These are phyloP conservation scores for Desoria tigrina DNA, from an alignment of 2,888 invertebrate species.

Conservation along the genomic window DNA sequence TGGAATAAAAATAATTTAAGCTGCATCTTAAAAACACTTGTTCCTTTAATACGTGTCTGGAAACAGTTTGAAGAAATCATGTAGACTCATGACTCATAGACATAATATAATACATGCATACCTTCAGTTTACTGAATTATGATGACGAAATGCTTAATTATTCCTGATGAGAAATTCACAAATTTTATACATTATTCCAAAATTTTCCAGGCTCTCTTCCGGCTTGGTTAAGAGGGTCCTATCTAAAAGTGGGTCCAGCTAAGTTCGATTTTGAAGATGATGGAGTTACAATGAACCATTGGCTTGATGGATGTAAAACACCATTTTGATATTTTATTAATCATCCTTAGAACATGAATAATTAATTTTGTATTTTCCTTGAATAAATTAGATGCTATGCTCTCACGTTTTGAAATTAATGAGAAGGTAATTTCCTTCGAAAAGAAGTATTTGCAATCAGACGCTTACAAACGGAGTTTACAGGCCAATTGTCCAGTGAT, in stretches of 20 bases:
- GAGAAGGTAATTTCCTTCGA: conserved; percentile 54
- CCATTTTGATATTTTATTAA: conserved; percentile 4
- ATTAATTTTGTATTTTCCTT: not conserved
- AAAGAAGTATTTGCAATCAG: conserved; percentile 58
- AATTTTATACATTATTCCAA: no score
- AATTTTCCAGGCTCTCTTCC: conserved; percentile 56
- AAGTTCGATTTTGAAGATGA: conserved; percentile 56
- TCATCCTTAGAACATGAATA: not conserved
- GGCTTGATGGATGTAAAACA: conserved; percentile 58
- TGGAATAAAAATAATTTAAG: no score
- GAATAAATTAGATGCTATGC: conserved; percentile 35
- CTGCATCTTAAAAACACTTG: no score
- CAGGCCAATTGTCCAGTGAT: conserved; percentile 58
- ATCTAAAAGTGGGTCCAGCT: conserved; percentile 60
- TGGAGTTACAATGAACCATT: conserved; percentile 58
- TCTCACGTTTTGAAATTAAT: conserved; percentile 48
- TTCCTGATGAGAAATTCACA: no score
- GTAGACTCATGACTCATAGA: no score
- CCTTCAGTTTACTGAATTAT: no score
- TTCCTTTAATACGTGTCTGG: no score
- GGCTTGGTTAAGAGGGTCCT: conserved; percentile 58
- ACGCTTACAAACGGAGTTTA: conserved; percentile 58
- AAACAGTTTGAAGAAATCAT: no score
- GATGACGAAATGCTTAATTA: no score
- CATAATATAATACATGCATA: no score